These are phyloP conservation scores for Cotesia typhae DNA, from an alignment of 1,140 invertebrate species.

Conservation along the genomic window DNA sequence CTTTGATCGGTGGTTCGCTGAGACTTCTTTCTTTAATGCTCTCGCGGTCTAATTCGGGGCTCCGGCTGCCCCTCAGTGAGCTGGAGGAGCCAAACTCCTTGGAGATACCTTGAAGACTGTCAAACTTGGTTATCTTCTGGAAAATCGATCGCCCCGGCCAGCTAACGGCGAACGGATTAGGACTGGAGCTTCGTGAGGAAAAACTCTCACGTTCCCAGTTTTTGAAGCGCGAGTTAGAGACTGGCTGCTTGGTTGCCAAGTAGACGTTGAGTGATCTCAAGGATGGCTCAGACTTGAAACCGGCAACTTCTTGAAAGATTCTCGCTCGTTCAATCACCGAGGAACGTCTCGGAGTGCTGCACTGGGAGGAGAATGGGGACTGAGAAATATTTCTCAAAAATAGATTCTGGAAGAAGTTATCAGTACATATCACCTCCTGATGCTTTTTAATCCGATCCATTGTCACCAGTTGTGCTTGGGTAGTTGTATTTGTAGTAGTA, in stretches of 20 bases:
- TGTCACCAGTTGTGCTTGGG: conserved; percentile 44
- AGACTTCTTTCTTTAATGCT: conserved; percentile 59
- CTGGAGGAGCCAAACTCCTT: conserved; percentile 53
- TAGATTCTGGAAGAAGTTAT: conserved; percentile 77
- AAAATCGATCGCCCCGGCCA: conserved; percentile 54
- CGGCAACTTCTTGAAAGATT: conserved; percentile 68
- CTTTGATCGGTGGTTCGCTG: conserved; percentile 63
- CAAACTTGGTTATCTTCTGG: conserved; percentile 59
- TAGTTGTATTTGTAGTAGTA: too few relatives aligned
- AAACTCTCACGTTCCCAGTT: conserved; percentile 70
- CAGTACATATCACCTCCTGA: conserved; percentile 68
- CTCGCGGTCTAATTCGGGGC: conserved; percentile 49
- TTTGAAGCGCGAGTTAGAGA: conserved; percentile 76
- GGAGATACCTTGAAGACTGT: conserved; percentile 51
- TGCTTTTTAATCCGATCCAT: conserved; percentile 67
- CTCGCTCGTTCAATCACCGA: conserved; percentile 72
- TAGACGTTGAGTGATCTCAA: conserved; percentile 70
- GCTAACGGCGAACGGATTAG: conserved; percentile 56
- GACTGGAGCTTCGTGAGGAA: conserved; percentile 62
- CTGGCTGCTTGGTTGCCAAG: conserved; percentile 74
- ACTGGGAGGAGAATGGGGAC: conserved; percentile 52
- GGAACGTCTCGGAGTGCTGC: conserved; percentile 59
- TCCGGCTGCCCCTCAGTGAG: conserved; percentile 46
- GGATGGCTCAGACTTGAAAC: conserved; percentile 67
- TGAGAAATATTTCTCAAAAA: conserved; percentile 66